Evolutionary conservation across 1,140 invertebrate species (phyloP), one percentile per base, ranked within the genome.

Genomic region (Gonatopus flavifemur): DNA sequence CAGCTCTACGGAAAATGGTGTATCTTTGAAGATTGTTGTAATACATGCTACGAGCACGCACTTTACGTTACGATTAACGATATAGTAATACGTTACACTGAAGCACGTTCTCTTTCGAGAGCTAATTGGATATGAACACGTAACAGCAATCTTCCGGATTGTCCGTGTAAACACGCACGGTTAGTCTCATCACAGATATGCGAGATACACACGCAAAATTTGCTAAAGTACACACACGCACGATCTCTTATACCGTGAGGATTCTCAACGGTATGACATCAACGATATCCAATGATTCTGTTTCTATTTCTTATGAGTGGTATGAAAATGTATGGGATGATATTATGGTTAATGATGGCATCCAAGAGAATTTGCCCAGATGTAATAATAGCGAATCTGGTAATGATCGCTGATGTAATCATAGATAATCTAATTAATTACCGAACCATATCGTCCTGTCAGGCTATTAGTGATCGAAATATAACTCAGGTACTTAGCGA

Each of bases 391-490:
- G 46, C 46, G 49, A 52, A 48, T 51, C 56, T 53, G 57, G 6
- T 51, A 30, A 41, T 25, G n/a, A 45, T 50, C 57, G 48, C 49
- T 60, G 51, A 70, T 67, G 66, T 69, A 71, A 71, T 71, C 64
- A 63, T 55, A 61, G 57, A 52, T 70, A 64, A 71, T 62, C 66
- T 67, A 67, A 72, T 72, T 72, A 72, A 69, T 70, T 64, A 69
- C 59, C 54, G 57, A 60, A 55, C 59, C 66, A 60, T 62, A 57
- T 57, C 51, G 55, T 47, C 57, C 53, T 41, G 45, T 49, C 37
- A 52, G 59, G 55, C 57, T 57, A 62, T 62, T 62, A 62, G 53
- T 53, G 57, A 62, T 62, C 54, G 59, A 36, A 57, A 58, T 55
- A 59, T 44, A 55, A 32, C 48, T 44, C 15, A 20, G 58, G 49